Conservation (phyloP, 2,888 invertebrate species). For the Dermolepida albohirtum region DNA sequence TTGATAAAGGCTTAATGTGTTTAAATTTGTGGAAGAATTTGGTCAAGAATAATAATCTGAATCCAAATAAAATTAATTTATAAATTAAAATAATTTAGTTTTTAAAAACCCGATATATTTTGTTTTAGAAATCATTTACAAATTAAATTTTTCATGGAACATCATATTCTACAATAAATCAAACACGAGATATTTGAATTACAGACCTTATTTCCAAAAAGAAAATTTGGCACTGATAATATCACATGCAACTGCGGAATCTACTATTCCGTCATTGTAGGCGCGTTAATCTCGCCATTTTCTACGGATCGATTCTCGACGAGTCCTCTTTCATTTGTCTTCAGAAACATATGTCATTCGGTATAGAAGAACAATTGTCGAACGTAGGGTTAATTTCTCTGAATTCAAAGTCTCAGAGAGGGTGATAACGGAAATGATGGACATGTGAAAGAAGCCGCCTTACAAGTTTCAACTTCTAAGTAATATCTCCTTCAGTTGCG, state of each 20-base stretch:
- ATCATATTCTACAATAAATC: no score
- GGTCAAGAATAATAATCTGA: no score
- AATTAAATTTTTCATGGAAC: no score
- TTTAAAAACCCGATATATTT: no score
- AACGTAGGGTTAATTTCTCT: conserved; percentile 16
- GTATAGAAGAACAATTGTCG: conserved; percentile 9
- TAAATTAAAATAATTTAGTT: no score
- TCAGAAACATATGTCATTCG: conserved; percentile 14
- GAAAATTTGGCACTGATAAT: background rate
- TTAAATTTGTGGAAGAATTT: no score
- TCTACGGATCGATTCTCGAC: background rate
- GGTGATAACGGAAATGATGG: conserved; percentile 17
- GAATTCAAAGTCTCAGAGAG: conserved; percentile 18
- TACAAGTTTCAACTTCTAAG: conserved; percentile 4
- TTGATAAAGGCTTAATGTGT: no score
- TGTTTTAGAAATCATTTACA: no score
- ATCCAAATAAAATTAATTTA: no score
- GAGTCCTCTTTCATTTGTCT: background rate
- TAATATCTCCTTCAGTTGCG: background rate
- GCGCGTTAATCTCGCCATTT: background rate
- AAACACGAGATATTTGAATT: no score
- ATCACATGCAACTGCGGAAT: background rate
- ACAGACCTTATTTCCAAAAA: no score
- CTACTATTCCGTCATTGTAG: background rate
- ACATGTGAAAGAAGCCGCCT: background rate